Evolutionary conservation across 1,140 invertebrate species (phyloP).

Genomic region (Catajapyx aquilonaris): DNA sequence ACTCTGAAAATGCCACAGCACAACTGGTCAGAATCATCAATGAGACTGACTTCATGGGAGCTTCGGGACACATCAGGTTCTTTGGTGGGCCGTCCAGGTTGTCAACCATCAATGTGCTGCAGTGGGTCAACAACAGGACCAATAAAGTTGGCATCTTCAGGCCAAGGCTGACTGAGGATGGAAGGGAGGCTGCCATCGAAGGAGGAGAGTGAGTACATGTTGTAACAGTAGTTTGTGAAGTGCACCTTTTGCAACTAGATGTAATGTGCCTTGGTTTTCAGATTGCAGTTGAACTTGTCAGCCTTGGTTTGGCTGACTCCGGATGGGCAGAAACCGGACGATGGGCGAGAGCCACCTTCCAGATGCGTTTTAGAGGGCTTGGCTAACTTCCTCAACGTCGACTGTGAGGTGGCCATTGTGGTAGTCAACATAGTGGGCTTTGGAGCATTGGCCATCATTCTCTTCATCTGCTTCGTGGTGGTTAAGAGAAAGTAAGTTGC

Average conservation of each 20-base stretch:
- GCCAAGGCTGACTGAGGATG: constrained; percentile 14
- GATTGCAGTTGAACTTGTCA: constrained; percentile 27
- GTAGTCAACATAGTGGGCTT: constrained; percentile 47
- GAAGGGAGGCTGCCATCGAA: constrained; percentile 17
- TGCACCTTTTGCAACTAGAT: background rate
- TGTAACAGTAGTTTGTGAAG: background rate
- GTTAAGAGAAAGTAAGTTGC: constrained; percentile 38
- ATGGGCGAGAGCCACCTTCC: constrained; percentile 35
- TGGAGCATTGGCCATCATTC: constrained; percentile 29
- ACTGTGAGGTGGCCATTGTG: constrained; percentile 48
- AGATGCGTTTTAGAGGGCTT: constrained; percentile 40
- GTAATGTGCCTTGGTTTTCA: constrained; percentile 8
- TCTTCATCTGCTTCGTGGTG: constrained; percentile 37
- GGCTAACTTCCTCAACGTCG: constrained; percentile 36
- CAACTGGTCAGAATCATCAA: constrained; percentile 23
- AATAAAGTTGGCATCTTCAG: constrained; percentile 37
- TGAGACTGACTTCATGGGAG: constrained; percentile 45
- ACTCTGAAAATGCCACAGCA: constrained; percentile 29
- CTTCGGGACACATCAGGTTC: constrained; percentile 54
- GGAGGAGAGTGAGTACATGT: constrained; percentile 18
- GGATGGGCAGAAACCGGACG: constrained; percentile 33
- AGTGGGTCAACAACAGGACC: constrained; percentile 34
- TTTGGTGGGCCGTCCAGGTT: constrained; percentile 39
- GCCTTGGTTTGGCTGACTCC: constrained; percentile 39
- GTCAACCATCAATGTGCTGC: constrained; percentile 43